Evolutionary conservation across 2,888 invertebrate species (phyloP).

Genomic region (Oscheius sp.): DNA sequence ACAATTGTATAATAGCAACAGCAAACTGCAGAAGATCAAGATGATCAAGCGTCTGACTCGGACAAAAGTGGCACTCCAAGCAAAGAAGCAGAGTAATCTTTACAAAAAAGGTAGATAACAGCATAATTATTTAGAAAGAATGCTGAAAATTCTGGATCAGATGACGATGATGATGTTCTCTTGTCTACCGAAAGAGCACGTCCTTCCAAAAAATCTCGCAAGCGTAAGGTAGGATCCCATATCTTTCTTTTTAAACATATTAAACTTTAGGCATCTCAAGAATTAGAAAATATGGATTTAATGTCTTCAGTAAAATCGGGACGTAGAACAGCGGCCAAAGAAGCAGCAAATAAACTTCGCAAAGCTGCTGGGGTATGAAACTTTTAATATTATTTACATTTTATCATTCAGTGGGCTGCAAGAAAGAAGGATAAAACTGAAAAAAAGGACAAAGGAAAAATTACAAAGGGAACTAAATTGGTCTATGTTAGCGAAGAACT

Average conservation of each 20-base stretch:
- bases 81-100: background rate
- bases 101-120: background rate
- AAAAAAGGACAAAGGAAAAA: slow-evolving; percentile 36
- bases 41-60: background rate
- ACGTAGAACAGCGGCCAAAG: slow-evolving; percentile 18
- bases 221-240: slow-evolving; percentile 11
- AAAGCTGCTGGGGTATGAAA: slow-evolving; percentile 21
- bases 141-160: slow-evolving; percentile 13
- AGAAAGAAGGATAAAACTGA: slow-evolving; percentile 27
- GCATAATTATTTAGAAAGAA: background rate
- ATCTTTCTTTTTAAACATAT: background rate
- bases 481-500: slow-evolving; percentile 37
- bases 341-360: slow-evolving; percentile 1
- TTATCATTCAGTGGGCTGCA: slow-evolving; percentile 1
- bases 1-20: background rate
- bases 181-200: slow-evolving; percentile 25
- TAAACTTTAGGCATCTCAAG: background rate
- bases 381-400: background rate
- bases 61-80: background rate
- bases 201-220: background rate
- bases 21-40: background rate
- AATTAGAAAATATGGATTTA: slow-evolving; percentile 10
- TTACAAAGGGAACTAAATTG: slow-evolving; percentile 41
- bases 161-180: slow-evolving; percentile 30
- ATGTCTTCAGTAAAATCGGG: slow-evolving; percentile 18